These are phyloP conservation scores for Drosophila carrolli DNA, from an alignment of 1,140 invertebrate genomes.

Conservation along the genomic window DNA sequence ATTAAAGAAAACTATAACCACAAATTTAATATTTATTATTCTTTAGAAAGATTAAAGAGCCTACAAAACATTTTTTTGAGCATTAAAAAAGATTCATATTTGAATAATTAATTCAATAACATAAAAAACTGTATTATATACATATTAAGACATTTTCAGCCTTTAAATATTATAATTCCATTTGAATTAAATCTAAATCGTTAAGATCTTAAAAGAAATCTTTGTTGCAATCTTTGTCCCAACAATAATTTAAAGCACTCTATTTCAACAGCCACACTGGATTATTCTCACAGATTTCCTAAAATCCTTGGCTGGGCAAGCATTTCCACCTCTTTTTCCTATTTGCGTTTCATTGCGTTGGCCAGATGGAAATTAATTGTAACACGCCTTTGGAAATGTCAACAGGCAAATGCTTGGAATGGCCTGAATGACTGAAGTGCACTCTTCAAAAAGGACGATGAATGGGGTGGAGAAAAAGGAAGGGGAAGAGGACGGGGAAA, in stretches of 20 bases:
- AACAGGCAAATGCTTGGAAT: slow-evolving; percentile 58
- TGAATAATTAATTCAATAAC: too few relatives aligned
- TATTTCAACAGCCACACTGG: background rate
- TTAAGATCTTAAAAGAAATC: too few relatives aligned
- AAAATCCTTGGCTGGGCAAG: slow-evolving; percentile 1
- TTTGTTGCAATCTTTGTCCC: too few relatives aligned
- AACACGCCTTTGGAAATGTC: slow-evolving; percentile 49
- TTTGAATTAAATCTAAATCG: too few relatives aligned
- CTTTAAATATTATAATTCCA: too few relatives aligned
- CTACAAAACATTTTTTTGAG: too few relatives aligned
- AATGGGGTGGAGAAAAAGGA: background rate
- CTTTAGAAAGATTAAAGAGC: too few relatives aligned
- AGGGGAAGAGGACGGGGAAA: background rate
- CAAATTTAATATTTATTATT: too few relatives aligned
- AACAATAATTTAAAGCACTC: background rate
- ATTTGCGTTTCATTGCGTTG: slow-evolving; percentile 51
- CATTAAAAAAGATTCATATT: too few relatives aligned
- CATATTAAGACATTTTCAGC: too few relatives aligned
- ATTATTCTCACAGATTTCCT: background rate
- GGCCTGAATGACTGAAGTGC: slow-evolving; percentile 65
- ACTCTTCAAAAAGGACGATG: slow-evolving; percentile 34
- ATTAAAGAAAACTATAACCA: too few relatives aligned
- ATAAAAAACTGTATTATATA: too few relatives aligned
- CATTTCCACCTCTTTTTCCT: slow-evolving; percentile 2
- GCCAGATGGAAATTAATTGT: slow-evolving; percentile 63